Evolutionary conservation across 2,888 invertebrate genomes (phyloP), one percentile per base, ranked within the genome.

Genomic region (Pseudoips prasinana): DNA sequence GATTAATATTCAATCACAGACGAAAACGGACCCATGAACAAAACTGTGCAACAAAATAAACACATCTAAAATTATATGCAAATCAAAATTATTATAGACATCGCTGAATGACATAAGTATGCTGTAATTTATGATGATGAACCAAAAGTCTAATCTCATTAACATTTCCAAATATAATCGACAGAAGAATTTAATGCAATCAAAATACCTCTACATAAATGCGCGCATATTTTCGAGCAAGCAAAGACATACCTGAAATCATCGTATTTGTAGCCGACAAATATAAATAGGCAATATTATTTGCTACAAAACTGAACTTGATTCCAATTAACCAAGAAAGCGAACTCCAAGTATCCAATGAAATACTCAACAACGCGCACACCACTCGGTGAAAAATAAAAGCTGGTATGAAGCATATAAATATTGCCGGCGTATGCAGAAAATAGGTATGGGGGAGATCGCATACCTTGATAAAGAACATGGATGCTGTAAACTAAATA

Each of bases 371-470:
- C 48, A 34, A n/a, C n/a, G n/a, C 28, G 27, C 22, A 26, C 29
- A 38, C 33, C 35, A 36, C 39, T 35, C 30, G 27, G 38, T 39
- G 43, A 39, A 56, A 56, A 59, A 56, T 56, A 59, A 56, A 59
- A 56, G 48, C 34, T 40, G 30, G 57, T 39, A 45, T 40, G 42
- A 40, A 46, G 48, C 35, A 26, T 46, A 55, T 57, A 58, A 61
- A 60, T 55, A 60, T 53, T 52, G 42, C 46, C 24, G 46, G 43
- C 56, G 60, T 64, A 70, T 60, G 58, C 67, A 72, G 72, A 73
- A 73, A 70, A 73, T 73, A 73, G 64, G 62, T 64, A 65, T 62
- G 63, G 46, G 60, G 58, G 55, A 72, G 78, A 80, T 80, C 59
- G 69, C 74, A 70, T 68, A 60, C 59, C 58, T 50, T 43, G 77